Percentiles rank a stretch among this genome's conserved stretches.
Conservation (phyloP, 2,113 vertebrate genomes). For the Heloderma charlesbogerti region DNA sequence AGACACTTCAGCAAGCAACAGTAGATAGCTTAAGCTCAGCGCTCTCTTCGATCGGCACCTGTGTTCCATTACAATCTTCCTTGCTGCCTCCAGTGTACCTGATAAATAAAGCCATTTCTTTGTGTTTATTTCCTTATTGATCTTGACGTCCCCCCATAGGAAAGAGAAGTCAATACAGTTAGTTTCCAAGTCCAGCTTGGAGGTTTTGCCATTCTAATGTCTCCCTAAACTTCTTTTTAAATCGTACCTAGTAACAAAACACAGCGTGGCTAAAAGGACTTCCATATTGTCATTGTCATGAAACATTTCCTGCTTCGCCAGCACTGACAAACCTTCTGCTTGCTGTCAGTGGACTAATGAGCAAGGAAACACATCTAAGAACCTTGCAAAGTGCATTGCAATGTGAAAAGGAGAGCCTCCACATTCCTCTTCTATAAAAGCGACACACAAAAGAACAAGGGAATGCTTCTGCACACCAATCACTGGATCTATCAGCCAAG, state of each 20-base stretch:
- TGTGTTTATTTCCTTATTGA: conserved; percentile 67
- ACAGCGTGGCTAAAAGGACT: conserved; percentile 42
- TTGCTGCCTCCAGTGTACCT: conserved; percentile 42
- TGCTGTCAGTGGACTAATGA: conserved; percentile 54
- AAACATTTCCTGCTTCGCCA: conserved; percentile 39
- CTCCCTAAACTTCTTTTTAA: conserved; percentile 34
- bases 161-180: conserved; percentile 54
- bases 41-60: conserved; percentile 56
- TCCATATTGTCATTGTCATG: conserved; percentile 53
- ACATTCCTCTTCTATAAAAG: conserved; percentile 48
- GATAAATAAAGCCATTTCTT: conserved; percentile 65
- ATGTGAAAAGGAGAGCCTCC: conserved; percentile 51
- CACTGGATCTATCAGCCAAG: conserved; percentile 68
- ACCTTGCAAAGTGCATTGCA: conserved; percentile 47
- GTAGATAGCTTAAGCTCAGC: conserved; percentile 39
- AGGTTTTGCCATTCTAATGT: conserved; percentile 26
- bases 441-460: conserved; percentile 48
- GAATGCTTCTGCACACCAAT: conserved; percentile 36
- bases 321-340: conserved; percentile 34
- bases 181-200: conserved; percentile 40
- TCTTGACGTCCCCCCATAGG: conserved; percentile 36
- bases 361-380: conserved; percentile 58
- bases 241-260: conserved; percentile 47
- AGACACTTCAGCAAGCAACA: conserved; percentile 40
- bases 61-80: conserved; percentile 48